Conservation (phyloP, 2,888 invertebrate genomes). For the Papilio protenor region DNA sequence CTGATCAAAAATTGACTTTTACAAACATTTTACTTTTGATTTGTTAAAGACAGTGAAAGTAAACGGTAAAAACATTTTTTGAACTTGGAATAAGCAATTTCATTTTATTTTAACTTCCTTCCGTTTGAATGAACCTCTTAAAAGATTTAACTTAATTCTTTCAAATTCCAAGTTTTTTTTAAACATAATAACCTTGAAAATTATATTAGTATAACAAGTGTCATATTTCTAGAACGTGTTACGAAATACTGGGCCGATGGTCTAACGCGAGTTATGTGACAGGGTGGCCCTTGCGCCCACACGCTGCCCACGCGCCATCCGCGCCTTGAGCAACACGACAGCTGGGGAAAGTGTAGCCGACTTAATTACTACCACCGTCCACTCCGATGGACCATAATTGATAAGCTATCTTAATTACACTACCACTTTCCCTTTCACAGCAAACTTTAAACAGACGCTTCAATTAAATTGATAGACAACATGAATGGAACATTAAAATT, state of each 20-base stretch:
- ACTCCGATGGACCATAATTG: conserved; percentile 19
- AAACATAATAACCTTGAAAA: background rate
- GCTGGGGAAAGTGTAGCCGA: conserved; percentile 49
- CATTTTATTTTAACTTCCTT: background rate
- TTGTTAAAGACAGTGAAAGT: background rate
- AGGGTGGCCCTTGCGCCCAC: conserved; percentile 57
- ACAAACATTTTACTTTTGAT: background rate
- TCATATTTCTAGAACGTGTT: conserved; percentile 35
- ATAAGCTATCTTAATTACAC: conserved; percentile 33
- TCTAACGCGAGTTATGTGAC: conserved; percentile 45
- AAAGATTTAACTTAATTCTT: background rate
- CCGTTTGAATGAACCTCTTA: too few species aligned
- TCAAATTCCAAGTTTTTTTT: background rate
- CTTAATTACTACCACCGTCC: conserved; percentile 47
- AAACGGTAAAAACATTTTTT: background rate
- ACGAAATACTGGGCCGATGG: conserved; percentile 48
- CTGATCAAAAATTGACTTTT: background rate
- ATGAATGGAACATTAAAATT: conserved; percentile 6
- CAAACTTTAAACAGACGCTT: background rate
- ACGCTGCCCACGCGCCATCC: conserved; percentile 48
- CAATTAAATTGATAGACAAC: conserved; percentile 30
- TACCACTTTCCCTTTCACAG: conserved; percentile 27
- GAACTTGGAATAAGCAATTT: too few species aligned
- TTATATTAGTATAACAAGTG: background rate
- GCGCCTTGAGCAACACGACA: conserved; percentile 46